These are phyloP conservation scores for Cenopis cana DNA, from an alignment of 2,888 invertebrate genomes.

Conservation along the genomic window DNA sequence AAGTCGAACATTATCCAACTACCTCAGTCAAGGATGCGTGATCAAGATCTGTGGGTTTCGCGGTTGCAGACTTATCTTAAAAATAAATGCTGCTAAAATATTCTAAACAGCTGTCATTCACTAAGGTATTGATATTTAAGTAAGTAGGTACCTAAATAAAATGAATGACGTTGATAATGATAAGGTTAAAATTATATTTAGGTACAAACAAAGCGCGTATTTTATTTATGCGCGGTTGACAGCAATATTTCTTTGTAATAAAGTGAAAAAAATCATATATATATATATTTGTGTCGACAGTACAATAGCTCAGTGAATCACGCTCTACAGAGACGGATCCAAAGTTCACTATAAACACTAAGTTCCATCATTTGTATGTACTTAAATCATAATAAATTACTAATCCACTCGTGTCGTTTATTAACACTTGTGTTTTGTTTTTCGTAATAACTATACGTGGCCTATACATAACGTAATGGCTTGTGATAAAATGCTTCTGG, in stretches of 20 bases:
- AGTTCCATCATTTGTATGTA: neutral
- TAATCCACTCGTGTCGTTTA: neutral
- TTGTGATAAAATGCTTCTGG: neutral
- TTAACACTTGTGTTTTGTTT: neutral
- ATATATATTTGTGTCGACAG: neutral
- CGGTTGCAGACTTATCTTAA: neutral
- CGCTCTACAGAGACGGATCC: neutral
- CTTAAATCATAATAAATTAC: conserved; percentile 1
- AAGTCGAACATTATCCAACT: conserved; percentile 18
- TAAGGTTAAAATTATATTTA: neutral
- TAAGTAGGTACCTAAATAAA: no score
- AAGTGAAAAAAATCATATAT: no score
- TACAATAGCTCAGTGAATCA: neutral
- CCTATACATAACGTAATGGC: no score
- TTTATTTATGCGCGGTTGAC: no score
- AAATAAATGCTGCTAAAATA: neutral
- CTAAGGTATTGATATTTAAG: no score
- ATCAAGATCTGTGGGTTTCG: neutral
- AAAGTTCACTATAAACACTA: neutral
- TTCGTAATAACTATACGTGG: no score
- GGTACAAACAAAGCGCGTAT: no score
- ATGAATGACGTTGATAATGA: no score
- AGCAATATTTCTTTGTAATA: neutral
- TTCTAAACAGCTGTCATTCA: no score
- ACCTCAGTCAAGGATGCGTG: conserved; percentile 16